Evolutionary conservation across 64 coral and sea anemone species (phyloP), one percentile per base, ranked within the genome.

Genomic region (Pocillopora damicornis): DNA sequence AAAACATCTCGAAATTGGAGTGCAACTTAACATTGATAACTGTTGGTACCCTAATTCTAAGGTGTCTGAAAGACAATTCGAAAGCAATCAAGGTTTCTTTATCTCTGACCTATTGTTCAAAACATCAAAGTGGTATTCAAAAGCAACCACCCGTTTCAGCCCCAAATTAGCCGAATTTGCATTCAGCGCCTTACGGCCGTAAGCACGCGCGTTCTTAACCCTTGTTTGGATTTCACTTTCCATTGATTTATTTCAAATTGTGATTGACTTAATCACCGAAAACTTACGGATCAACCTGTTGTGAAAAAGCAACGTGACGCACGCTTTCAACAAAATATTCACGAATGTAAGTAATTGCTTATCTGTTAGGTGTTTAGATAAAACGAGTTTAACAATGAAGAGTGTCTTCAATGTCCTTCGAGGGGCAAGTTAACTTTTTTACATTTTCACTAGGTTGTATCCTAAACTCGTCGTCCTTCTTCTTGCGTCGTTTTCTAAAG

Each of bases 81-180:
- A 10, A 71, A 0, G 5, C 67, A 71, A 23, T 25, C 11, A 11
- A 0, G 8, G 0, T 0, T 63, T 63, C 15, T 62, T 81, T 75
- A 38, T 38, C 60, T 11, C 26, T 63, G 58, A 35, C 4, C 36
- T 0, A 11, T 30, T 30, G 1, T 35, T 12, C 15, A 56, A 62
- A 35, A 35, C 37, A 80, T 16, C 63, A 60, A 13, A 23, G 25
- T 63, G 18, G 9, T 71, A 71, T 71, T 71, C n/a, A 10, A 7
- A 71, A 60, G 22, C 79, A 81, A 13, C 30, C 79, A 63, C 59
- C 79, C 79, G 79, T 81, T 61, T 36, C 10, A 12, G 23, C 26
- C 18, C 35, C 61, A 60, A 81, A 81, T 81, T 81, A 81, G 25
- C 22, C 35, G 34, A 85, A 85, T 85, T 85, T 85, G 81, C 81